phyloP scores from a whole-genome alignment of 2,113 vertebrate genomes.

The Ceratotherium simum region DNA sequence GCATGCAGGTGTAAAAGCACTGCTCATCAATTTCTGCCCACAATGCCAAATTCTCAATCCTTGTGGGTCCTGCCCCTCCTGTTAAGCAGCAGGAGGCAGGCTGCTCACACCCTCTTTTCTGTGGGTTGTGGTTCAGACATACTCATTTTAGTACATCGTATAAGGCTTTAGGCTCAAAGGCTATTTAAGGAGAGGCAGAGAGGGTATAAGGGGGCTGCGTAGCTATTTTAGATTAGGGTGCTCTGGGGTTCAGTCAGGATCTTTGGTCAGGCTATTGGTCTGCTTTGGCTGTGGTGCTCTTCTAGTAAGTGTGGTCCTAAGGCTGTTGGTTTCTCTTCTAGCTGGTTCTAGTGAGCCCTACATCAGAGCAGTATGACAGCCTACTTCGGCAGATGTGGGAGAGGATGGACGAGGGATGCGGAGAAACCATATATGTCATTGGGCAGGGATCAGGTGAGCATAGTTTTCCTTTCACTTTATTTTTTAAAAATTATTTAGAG shows the following conservation, averaged over 20 bases:
- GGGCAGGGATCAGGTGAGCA: conserved; percentile 98
- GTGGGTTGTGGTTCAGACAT: conserved; percentile 8
- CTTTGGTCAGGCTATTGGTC: not conserved
- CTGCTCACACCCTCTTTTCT: not conserved
- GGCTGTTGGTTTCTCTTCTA: conserved; percentile 86
- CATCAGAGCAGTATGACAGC: conserved; percentile 98
- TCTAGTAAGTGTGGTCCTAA: conserved; percentile 72
- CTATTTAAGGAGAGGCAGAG: not conserved
- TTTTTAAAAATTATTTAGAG: conserved; percentile 61
- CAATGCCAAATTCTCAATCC: not conserved
- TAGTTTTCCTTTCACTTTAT: conserved; percentile 76
- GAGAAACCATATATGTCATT: conserved; percentile 99
- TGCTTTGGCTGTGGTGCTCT: conserved; percentile 25
- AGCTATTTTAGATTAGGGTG: not conserved
- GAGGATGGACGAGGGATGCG: conserved; percentile 97
- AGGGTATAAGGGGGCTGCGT: not conserved
- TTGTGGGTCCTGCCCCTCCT: not conserved
- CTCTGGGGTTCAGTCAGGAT: not conserved
- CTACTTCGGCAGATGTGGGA: conserved; percentile 96
- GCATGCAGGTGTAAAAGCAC: not conserved
- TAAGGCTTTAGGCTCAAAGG: not conserved
- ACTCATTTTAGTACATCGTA: not conserved
- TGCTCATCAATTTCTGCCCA: not conserved
- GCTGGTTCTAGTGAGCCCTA: conserved; percentile 98
- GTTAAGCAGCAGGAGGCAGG: not conserved